phyloP scores from a whole-genome alignment of 2,888 invertebrate species.

The Crioceris asparagi region DNA sequence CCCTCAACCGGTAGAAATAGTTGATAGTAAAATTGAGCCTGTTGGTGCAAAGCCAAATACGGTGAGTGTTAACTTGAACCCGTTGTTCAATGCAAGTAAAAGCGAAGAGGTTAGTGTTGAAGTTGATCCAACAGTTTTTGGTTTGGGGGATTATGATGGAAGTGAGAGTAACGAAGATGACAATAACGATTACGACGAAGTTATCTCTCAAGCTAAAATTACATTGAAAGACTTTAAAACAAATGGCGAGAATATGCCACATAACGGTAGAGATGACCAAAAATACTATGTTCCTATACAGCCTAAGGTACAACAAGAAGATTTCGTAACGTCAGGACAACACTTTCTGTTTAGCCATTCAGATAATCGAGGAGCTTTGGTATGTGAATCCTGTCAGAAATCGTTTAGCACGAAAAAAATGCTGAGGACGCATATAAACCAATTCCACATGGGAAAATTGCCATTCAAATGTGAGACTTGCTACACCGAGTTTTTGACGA shows the following conservation, averaged over 20 bases:
- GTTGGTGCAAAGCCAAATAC: constrained; percentile 11
- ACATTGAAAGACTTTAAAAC: constrained; percentile 18
- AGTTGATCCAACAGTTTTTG: constrained; percentile 33
- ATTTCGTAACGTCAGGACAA: constrained; percentile 25
- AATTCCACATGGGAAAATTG: constrained; percentile 31
- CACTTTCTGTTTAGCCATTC: constrained; percentile 28
- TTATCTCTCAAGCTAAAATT: constrained; percentile 27
- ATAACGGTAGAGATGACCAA: constrained; percentile 20
- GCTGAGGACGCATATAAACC: constrained; percentile 30
- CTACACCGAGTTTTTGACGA: constrained; percentile 25
- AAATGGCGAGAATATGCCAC: constrained; percentile 18
- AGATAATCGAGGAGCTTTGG: constrained; percentile 17
- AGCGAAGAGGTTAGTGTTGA: constrained; percentile 35
- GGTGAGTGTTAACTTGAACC: constrained; percentile 23
- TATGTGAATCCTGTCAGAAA: constrained; percentile 30
- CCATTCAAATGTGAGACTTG: constrained; percentile 33
- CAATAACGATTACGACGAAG: constrained; percentile 31
- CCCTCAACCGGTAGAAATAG: constrained; percentile 6
- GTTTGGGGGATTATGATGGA: constrained; percentile 22
- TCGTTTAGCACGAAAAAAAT: constrained; percentile 25
- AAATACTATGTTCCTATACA: constrained; percentile 24
- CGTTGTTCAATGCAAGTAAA: constrained; percentile 28
- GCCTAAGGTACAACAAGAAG: constrained; percentile 21
- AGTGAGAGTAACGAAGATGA: constrained; percentile 18
- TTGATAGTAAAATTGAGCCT: constrained; percentile 3